Evolutionary conservation across 2,888 invertebrate species (phyloP), one percentile per base, ranked within the genome.

Genomic region (Ormyrus nitidulus): DNA sequence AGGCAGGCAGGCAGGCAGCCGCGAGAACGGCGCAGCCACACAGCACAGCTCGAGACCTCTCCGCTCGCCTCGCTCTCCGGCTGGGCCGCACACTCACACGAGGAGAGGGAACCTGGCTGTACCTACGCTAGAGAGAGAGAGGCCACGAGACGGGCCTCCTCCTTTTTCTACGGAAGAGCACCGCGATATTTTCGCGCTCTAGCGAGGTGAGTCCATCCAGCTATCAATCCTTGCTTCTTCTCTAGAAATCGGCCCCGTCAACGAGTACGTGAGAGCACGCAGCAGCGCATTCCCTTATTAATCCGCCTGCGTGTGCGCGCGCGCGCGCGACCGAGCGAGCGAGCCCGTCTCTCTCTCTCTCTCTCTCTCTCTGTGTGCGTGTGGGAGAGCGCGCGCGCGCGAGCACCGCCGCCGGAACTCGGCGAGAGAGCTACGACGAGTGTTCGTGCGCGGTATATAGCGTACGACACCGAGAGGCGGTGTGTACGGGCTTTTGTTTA

Each of bases 401-500:
- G 69, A 69, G 51, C 77, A 62, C 49, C 54, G 70, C 64, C 81
- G 81, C 74, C 77, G 76, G 80, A 77, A 77, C 80, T 73, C 61
- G n/a, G 34, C 62, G 76, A 76, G 76, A 68, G 69, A 77, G 51
- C 46, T 34, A 34, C 34, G 34, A 34, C 34, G 34, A 34, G 44
- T 9, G 54, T 51, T 19, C 8, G 11, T 13, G 9, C 13, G 19
- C 34, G 19, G 34, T 34, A 4, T 34, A 34, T 34, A 19, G 34
- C 59, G 13, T 59, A 59, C 13, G 13, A n/a, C 19, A 44, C 53
- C 9, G 68, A 69, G 51, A 61, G 68, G 81, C 86, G 83, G 79
- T 82, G 84, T 82, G 78, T 82, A 82, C 87, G 89, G 88, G 87
- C 89, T 89, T 89, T 89, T 89, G 89, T 89, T 89, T 89, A 89